Evolutionary conservation across 2,113 vertebrate genomes (phyloP).

Genomic region (Mola mola): DNA sequence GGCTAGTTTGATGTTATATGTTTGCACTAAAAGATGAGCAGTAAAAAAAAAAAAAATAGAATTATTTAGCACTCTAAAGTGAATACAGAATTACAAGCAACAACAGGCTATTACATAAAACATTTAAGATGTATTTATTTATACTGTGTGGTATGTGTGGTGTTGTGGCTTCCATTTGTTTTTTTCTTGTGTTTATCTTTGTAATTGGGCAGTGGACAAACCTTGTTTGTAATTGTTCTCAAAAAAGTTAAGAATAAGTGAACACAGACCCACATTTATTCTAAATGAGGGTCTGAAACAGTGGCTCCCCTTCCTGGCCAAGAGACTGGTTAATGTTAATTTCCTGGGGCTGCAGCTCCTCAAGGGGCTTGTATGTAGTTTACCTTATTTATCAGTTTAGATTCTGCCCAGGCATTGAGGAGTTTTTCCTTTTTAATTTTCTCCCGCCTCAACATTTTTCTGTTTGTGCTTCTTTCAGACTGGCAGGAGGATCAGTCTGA

Average conservation of each 20-base stretch:
- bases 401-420: background rate
- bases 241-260: no score
- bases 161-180: no score
- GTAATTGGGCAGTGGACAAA: no score
- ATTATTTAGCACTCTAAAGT: background rate
- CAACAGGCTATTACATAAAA: no score
- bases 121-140: no score
- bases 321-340: background rate
- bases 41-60: background rate
- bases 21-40: background rate
- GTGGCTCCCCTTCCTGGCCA: slow-evolving; percentile 19
- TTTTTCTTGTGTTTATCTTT: no score
- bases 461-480: slow-evolving; percentile 78
- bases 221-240: no score
- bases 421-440: background rate
- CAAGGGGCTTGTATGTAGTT: background rate
- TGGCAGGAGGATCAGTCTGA: slow-evolving; percentile 99
- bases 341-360: background rate
- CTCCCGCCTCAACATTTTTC: slow-evolving; percentile 5
- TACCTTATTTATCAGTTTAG: background rate
- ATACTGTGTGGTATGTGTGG: no score
- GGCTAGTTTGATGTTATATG: background rate
- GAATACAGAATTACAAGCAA: background rate
- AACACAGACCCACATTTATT: no score
- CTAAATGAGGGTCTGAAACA: background rate